phyloP scores from a whole-genome alignment of 2,797 vertebrate species.

The Ateles fusciceps region DNA sequence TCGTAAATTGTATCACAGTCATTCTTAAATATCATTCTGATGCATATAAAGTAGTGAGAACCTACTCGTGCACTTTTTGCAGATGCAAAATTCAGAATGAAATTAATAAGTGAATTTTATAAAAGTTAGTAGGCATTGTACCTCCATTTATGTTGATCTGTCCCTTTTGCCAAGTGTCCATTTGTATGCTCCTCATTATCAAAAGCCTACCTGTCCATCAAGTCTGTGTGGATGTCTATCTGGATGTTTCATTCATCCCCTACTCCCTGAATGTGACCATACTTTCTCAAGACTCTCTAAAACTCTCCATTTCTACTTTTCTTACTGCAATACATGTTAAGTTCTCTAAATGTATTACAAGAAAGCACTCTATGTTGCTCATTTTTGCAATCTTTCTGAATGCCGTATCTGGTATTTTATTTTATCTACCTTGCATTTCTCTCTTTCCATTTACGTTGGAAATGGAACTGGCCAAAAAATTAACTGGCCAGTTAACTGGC shows the following conservation, averaged over 20 bases:
- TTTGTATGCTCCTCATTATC: neutral
- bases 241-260: neutral
- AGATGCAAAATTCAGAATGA: neutral
- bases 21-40: neutral
- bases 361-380: neutral
- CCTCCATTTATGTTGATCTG: neutral
- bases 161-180: neutral
- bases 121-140: neutral
- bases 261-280: neutral
- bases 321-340: neutral
- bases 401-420: neutral
- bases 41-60: neutral
- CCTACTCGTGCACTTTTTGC: neutral
- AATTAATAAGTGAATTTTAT: neutral
- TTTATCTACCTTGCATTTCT: neutral
- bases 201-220: neutral
- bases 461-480: neutral
- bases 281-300: neutral
- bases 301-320: neutral
- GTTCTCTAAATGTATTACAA: neutral
- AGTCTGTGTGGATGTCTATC: neutral
- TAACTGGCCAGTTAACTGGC: neutral
- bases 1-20: neutral
- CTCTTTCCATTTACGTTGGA: neutral
- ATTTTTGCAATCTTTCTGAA: neutral